A percentile compares a stretch with the other conserved stretches of the same genome.
phyloP scores from a whole-genome alignment of 2,113 vertebrate species.

The Poeciliopsis turrubarensis region DNA sequence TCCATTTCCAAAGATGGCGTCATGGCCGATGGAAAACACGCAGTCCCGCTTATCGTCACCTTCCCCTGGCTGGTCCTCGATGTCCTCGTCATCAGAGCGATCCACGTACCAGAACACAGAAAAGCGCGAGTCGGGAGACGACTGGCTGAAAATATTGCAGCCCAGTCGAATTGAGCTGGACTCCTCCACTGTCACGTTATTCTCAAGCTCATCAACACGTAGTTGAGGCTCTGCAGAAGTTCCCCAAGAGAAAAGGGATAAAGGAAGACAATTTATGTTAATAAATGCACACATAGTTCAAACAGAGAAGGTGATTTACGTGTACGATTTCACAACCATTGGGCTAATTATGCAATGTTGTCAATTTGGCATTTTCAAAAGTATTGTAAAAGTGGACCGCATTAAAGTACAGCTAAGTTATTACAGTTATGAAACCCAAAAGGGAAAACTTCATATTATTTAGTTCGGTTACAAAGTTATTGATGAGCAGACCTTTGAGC shows the following conservation, averaged over 20 bases:
- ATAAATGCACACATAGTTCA: background rate
- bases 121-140: conserved; percentile 90
- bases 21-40: conserved; percentile 83
- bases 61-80: conserved; percentile 23
- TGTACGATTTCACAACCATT: too few relatives aligned
- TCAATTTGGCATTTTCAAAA: too few relatives aligned
- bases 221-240: conserved; percentile 84
- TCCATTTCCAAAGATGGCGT: conserved; percentile 87
- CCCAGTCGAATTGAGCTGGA: conserved; percentile 86
- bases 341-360: background rate
- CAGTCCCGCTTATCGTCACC: conserved; percentile 70
- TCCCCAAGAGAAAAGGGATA: background rate
- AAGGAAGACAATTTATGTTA: background rate
- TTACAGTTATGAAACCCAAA: too few relatives aligned
- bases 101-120: conserved; percentile 92
- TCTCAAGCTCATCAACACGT: conserved; percentile 87
- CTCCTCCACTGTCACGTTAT: conserved; percentile 88
- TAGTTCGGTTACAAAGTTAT: too few relatives aligned
- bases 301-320: too few relatives aligned
- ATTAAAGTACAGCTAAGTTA: too few relatives aligned
- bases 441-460: too few relatives aligned
- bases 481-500: too few relatives aligned
- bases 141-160: conserved; percentile 90
- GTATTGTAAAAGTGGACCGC: too few relatives aligned
- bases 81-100: conserved; percentile 70